These are phyloP conservation scores for Bufotes viridis DNA, from an alignment of 2,797 vertebrate species.

Conservation along the genomic window DNA sequence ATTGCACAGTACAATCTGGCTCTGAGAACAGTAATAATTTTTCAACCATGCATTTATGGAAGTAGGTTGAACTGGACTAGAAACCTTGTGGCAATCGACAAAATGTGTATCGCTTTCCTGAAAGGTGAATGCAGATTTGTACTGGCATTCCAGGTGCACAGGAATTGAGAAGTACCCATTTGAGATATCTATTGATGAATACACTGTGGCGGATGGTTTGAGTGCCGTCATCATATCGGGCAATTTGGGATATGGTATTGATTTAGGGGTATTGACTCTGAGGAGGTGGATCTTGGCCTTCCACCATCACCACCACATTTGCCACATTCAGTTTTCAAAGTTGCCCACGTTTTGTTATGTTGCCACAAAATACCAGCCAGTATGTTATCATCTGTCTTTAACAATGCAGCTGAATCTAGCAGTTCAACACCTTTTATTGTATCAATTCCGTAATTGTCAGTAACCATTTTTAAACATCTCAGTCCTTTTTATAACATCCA, in stretches of 20 bases:
- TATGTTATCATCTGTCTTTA: no score
- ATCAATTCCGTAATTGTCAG: no score
- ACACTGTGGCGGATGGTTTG: neutral
- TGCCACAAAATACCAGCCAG: no score
- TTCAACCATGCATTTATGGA: neutral
- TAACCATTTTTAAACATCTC: no score
- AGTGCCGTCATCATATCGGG: constrained; percentile 16
- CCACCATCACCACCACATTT: neutral
- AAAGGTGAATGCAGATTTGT: constrained; percentile 5
- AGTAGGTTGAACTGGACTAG: neutral
- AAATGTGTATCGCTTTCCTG: constrained; percentile 10
- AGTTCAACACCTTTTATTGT: no score
- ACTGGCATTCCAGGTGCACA: neutral
- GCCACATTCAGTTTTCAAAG: no score
- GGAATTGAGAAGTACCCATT: constrained; percentile 14
- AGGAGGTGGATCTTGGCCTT: neutral
- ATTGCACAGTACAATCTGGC: neutral
- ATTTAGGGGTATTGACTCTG: neutral
- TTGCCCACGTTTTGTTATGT: no score
- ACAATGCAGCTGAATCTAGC: no score
- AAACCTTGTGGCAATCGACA: constrained; percentile 2
- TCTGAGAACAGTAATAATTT: neutral
- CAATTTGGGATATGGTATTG: neutral
- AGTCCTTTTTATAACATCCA: no score
- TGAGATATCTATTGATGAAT: constrained; percentile 10